A percentile compares a stretch with the other conserved stretches of the same genome.
Conservation (phyloP, 2,888 invertebrate species). For the Hyposoter dolosus region DNA sequence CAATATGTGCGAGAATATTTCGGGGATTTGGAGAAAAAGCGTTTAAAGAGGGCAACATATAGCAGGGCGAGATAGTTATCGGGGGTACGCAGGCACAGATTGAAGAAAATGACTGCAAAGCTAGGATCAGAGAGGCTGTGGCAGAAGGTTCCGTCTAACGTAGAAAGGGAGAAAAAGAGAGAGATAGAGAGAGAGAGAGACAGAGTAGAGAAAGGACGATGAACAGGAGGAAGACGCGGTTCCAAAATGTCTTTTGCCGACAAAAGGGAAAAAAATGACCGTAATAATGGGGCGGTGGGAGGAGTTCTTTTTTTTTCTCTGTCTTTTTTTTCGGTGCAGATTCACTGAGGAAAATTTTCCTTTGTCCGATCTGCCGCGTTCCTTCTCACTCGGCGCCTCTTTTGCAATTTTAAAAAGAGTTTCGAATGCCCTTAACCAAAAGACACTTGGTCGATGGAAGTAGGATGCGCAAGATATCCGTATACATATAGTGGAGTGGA, state of each 20-base stretch:
- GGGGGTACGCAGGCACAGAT: conserved; percentile 36
- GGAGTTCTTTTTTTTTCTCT: conserved; percentile 69
- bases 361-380: conserved; percentile 71
- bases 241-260: conserved; percentile 74
- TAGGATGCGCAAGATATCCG: conserved; percentile 19
- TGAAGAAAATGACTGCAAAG: conserved; percentile 60
- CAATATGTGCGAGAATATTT: conserved; percentile 34
- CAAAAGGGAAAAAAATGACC: conserved; percentile 76
- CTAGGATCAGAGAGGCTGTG: conserved; percentile 1
- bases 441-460: conserved; percentile 27
- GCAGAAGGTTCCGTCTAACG: conserved; percentile 13
- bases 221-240: conserved; percentile 60
- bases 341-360: conserved; percentile 69
- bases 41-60: conserved; percentile 37
- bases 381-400: conserved; percentile 57
- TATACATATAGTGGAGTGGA: neutral
- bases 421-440: conserved; percentile 41
- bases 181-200: conserved; percentile 28
- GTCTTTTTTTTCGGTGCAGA: conserved; percentile 58
- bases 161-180: conserved; percentile 34
- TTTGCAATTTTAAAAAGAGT: conserved; percentile 64
- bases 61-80: conserved; percentile 60
- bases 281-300: conserved; percentile 79
- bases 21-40: conserved; percentile 30
- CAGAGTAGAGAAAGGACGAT: conserved; percentile 45